Evolutionary conservation across 2,113 vertebrate species (phyloP).

Genomic region (Dasyornis broadbenti): DNA sequence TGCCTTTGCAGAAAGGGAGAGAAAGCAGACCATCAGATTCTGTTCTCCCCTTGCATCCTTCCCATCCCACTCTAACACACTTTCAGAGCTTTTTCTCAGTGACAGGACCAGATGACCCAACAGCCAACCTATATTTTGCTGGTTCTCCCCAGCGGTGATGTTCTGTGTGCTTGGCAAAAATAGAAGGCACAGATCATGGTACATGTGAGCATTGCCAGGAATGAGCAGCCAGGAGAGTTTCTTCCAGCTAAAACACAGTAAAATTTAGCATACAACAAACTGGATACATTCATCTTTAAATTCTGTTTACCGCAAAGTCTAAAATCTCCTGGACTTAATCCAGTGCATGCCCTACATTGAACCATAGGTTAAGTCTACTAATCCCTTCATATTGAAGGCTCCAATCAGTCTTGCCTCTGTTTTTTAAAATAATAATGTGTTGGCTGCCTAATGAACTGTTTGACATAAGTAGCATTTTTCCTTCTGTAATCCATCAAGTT

Average conservation of each 20-base stretch:
- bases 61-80: neutral
- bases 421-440: constrained; percentile 30
- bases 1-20: neutral
- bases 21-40: neutral
- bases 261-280: neutral
- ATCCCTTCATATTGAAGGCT: constrained; percentile 3
- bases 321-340: constrained; percentile 3
- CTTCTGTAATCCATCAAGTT: neutral
- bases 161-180: neutral
- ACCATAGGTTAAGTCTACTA: neutral
- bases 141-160: neutral
- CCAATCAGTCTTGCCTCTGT: constrained; percentile 35
- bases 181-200: neutral
- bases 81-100: neutral
- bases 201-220: neutral
- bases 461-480: neutral
- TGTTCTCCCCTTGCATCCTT: neutral
- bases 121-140: neutral
- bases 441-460: constrained; percentile 9
- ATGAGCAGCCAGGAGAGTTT: neutral
- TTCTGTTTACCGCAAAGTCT: neutral
- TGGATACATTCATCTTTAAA: neutral
- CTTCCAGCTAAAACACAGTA: neutral
- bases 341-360: neutral
- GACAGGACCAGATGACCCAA: neutral